Base-by-base conservation (phyloP, 2,113 vertebrate species). In the human (Homo sapiens) region DNA sequence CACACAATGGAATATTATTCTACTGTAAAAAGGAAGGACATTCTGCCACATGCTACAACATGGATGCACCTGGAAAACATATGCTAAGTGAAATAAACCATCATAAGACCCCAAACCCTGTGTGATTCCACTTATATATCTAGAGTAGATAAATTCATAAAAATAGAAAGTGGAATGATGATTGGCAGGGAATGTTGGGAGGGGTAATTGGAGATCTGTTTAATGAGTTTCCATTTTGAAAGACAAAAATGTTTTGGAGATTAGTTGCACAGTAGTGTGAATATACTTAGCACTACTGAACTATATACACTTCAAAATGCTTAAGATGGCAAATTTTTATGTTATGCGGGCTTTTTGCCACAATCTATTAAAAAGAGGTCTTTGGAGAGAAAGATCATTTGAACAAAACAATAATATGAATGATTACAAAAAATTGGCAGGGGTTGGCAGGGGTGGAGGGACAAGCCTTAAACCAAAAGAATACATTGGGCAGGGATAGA, bases 311-410 rank as follows among this genome's bases (percentile, higher is more conserved):
- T 75, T 93, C 85, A 64, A 86, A 81, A 79, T 64, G 17, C 55
- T 52, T 76, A 93, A 61, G 32, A 38, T 43, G 35, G 20, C 35
- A 97, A 50, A 70, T 48, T 89, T 90, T 91, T 79, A 68, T 30
- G 52, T 32, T 81, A 61, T 14, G 12, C 38, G 5, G 61, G 61
- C 2, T 64, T 32, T 66, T 64, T 11, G 75, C 10, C 73, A 86
- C 32, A 94, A 59, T 6, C 73, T 80, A 8, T 48, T 35, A 61
- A 85, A 73, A 61, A 83, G 6, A 73, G 43, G 2, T n/a, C 2
- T 88, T 90, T 35, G 59, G 11, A 93, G 57, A 94, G 52, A 81
- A 79, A 96, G 3, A 73, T 17, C n/a, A 78, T n/a, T 95, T 93
- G 57, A 96, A 88, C 11, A 64, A 10, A 66, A 68, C 9, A 79